Evolutionary conservation across 2,888 invertebrate species (phyloP), one percentile per base, ranked within the genome.

Genomic region (Drosophila affinis): DNA sequence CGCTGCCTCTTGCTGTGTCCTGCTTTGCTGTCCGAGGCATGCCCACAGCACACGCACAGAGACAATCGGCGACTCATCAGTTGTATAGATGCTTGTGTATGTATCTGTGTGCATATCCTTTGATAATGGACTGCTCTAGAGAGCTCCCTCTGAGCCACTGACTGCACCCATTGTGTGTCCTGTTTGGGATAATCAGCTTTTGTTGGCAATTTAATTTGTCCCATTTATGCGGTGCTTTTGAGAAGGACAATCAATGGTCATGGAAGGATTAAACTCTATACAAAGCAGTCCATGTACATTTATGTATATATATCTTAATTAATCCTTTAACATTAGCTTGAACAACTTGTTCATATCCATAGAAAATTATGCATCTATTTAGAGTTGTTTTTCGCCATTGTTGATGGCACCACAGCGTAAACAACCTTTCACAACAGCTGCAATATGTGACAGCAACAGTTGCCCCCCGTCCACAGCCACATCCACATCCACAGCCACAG

Each of bases 361-460:
- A 68, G 32, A 54, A 67, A 67, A 55, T 51, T 67, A 67, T 67
- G 67, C 55, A 67, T 57, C 68, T 12, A 56, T 46, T 57, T 9
- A 14, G 46, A 49, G 52, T 32, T 68, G 56, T 67, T 65, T 65
- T 65, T n/a, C 39, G 55, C 12, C 48, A 39, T 29, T 74, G 52
- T 48, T 62, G 76, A 51, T 69, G 56, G 45, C 44, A 45, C 62
- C 62, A 58, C 45, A 46, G 52, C 56, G 72, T 70, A 65, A 70
- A 55, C 69, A 52, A 70, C 49, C 51, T 51, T 54, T 51, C 53
- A 71, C 69, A 71, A 61, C 76, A 56, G 81, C 67, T 72, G 56
- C 81, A 83, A 77, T 80, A 73, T 79, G 73, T 75, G 87, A 56
- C 87, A 82, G 76, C 81, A 82, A 86, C 87, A 86, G 81, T 81